Conservation (phyloP, 2,113 vertebrate genomes). For the Hippolais icterina region DNA sequence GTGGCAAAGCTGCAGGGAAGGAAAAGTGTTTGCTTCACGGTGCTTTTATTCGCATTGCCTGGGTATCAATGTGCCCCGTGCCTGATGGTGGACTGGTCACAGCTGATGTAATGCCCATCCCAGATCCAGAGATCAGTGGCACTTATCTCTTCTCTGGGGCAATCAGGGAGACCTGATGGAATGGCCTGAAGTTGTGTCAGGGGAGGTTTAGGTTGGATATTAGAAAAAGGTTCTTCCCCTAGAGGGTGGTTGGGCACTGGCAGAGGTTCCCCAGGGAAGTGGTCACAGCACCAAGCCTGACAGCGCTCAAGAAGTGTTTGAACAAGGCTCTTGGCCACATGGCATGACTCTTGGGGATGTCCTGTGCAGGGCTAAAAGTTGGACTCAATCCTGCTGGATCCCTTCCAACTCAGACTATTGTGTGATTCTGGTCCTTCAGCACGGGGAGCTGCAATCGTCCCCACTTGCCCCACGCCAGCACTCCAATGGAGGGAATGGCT, state of each 20-base stretch:
- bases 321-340: neutral
- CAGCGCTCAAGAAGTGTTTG: neutral
- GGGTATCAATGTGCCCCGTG: rapidly evolving
- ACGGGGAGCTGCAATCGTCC: rapidly evolving
- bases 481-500: rapidly evolving
- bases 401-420: neutral
- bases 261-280: neutral
- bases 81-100: rapidly evolving
- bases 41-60: rapidly evolving
- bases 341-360: no score
- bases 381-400: neutral
- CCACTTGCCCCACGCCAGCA: rapidly evolving
- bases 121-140: neutral
- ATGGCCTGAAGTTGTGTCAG: neutral
- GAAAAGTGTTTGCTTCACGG: neutral
- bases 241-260: rapidly evolving
- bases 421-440: neutral
- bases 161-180: neutral
- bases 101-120: neutral
- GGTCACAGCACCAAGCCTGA: neutral
- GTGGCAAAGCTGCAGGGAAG: neutral
- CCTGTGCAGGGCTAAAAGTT: neutral
- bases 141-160: neutral
- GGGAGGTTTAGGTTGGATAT: neutral
- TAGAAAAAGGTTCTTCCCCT: neutral